These are phyloP conservation scores for Cylas formicarius DNA, from an alignment of 1,140 invertebrate species.

Conservation along the genomic window DNA sequence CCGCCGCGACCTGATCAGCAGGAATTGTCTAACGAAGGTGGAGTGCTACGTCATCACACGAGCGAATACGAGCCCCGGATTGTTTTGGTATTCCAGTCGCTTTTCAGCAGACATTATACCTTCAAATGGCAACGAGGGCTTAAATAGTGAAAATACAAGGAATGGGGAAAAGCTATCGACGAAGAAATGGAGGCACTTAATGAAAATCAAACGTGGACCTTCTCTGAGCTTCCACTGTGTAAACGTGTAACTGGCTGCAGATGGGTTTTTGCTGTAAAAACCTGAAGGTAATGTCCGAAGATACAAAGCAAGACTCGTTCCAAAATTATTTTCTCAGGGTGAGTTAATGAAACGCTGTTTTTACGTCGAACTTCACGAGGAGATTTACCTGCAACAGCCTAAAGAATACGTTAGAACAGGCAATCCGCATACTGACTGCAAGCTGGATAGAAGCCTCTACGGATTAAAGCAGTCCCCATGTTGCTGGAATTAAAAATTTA, in stretches of 20 bases:
- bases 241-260: slow-evolving; percentile 8
- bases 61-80: too few species aligned
- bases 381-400: slow-evolving; percentile 31
- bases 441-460: slow-evolving; percentile 40
- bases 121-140: too few species aligned
- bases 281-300: slow-evolving; percentile 5
- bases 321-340: slow-evolving; percentile 38
- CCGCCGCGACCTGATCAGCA: too few species aligned
- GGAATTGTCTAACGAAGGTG: too few species aligned
- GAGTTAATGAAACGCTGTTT: slow-evolving; percentile 41
- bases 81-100: too few species aligned
- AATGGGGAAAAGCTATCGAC: too few species aligned
- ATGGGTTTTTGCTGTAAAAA: slow-evolving; percentile 20
- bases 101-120: too few species aligned
- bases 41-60: too few species aligned
- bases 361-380: slow-evolving; percentile 43
- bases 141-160: too few species aligned
- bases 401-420: too few species aligned
- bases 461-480: slow-evolving; percentile 43
- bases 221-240: background rate
- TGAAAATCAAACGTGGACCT: slow-evolving; percentile 4
- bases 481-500: slow-evolving; percentile 37
- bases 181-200: background rate
- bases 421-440: too few species aligned
- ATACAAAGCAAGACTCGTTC: slow-evolving; percentile 33